A percentile compares a stretch with the other conserved stretches of the same genome.
Evolutionary conservation across 2,113 vertebrate species (phyloP).

Genomic region (Poeciliopsis turrubarensis): DNA sequence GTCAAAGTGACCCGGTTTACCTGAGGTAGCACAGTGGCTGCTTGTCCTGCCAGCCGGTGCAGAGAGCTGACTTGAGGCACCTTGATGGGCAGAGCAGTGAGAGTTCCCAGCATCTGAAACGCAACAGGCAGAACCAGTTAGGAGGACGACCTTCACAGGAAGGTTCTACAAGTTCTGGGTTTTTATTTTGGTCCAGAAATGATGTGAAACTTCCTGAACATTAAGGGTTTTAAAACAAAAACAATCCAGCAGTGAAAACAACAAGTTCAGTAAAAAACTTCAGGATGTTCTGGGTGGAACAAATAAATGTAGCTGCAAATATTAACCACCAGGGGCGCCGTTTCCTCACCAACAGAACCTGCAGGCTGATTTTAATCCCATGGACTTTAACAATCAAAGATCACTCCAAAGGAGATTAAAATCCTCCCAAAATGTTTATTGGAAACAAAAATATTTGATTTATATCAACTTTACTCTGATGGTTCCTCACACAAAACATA

Average conservation of each 20-base stretch:
- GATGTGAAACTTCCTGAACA: not conserved
- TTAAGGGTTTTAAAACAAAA: not conserved
- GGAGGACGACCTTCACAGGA: not conserved
- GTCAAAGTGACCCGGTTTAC: slow-evolving; percentile 67
- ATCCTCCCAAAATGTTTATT: too few relatives aligned
- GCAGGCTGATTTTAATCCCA: too few relatives aligned
- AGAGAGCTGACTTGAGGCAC: slow-evolving; percentile 99
- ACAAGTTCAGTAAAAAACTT: too few relatives aligned
- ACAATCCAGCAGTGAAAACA: not conserved
- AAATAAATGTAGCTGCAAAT: too few relatives aligned
- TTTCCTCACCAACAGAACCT: too few relatives aligned
- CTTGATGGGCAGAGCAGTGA: slow-evolving; percentile 92
- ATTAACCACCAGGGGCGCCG: too few relatives aligned
- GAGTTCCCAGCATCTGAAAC: slow-evolving; percentile 88
- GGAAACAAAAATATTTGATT: not conserved
- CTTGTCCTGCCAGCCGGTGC: slow-evolving; percentile 95
- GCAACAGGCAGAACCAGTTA: not conserved
- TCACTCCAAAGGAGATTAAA: too few relatives aligned
- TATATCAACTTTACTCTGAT: not conserved
- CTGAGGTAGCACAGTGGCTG: slow-evolving; percentile 97
- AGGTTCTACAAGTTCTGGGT: too few relatives aligned
- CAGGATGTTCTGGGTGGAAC: too few relatives aligned
- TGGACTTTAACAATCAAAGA: too few relatives aligned
- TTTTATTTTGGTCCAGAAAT: not conserved
- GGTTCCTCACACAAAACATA: not conserved